Percentiles rank a stretch among this genome's conserved stretches.
phyloP scores from a whole-genome alignment of 2,113 vertebrate genomes.

The Lophotis ruficrista region DNA sequence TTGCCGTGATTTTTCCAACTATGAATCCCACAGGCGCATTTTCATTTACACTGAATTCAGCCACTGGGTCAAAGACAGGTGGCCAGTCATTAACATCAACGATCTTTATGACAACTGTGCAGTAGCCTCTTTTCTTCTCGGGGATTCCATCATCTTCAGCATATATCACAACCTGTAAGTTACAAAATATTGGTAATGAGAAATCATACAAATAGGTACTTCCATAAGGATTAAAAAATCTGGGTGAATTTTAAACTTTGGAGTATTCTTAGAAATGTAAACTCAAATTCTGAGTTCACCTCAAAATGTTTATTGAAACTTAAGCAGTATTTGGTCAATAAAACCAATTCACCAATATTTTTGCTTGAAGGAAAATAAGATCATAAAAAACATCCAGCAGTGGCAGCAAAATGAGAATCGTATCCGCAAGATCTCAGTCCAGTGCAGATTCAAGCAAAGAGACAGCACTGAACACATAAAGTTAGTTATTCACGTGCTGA shows the following conservation, averaged over 20 bases:
- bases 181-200: background rate
- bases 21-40: slow-evolving; percentile 17
- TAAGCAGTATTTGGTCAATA: background rate
- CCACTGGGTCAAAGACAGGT: slow-evolving; percentile 51
- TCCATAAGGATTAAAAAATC: background rate
- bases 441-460: background rate
- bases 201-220: background rate
- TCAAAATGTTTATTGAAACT: background rate
- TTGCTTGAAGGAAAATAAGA: background rate
- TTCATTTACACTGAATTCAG: slow-evolving; percentile 43
- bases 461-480: background rate
- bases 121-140: slow-evolving; percentile 66
- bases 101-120: slow-evolving; percentile 60
- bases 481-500: background rate
- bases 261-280: background rate
- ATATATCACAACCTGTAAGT: slow-evolving; percentile 55
- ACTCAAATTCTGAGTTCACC: background rate
- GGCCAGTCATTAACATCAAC: slow-evolving; percentile 63
- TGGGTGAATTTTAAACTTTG: background rate
- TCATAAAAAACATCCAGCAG: background rate
- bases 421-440: background rate
- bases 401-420: background rate
- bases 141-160: slow-evolving; percentile 66
- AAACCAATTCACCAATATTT: background rate
- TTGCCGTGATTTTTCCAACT: slow-evolving; percentile 61